These are phyloP conservation scores for Tinea semifulvella DNA, from an alignment of 2,888 invertebrate species.

Conservation along the genomic window DNA sequence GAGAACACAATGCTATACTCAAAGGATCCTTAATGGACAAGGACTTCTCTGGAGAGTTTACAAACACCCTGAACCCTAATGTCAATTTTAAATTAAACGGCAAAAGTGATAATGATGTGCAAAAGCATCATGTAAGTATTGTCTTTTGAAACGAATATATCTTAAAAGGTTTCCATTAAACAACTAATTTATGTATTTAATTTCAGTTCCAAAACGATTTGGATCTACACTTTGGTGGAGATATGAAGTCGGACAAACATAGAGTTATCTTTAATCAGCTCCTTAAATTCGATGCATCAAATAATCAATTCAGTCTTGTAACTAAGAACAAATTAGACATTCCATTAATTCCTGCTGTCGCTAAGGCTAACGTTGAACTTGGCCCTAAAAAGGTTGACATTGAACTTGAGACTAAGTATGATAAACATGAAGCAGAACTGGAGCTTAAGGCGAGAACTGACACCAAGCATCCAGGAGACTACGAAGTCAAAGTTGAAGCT, in stretches of 20 bases:
- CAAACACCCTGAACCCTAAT: constrained; percentile 68
- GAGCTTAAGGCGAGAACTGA: constrained; percentile 64
- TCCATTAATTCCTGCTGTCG: constrained; percentile 39
- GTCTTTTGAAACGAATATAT: no score
- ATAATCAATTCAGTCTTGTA: constrained; percentile 51
- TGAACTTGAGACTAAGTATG: constrained; percentile 65
- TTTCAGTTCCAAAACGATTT: constrained; percentile 46
- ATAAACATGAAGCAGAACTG: constrained; percentile 68
- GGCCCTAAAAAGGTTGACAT: constrained; percentile 65
- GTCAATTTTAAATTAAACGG: constrained; percentile 69
- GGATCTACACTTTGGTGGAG: constrained; percentile 69
- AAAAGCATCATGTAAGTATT: constrained; percentile 5
- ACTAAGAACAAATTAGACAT: constrained; percentile 20
- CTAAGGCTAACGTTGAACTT: constrained; percentile 64
- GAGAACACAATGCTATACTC: constrained; percentile 54
- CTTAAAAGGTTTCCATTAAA: neutral
- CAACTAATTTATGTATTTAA: neutral
- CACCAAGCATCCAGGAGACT: constrained; percentile 50
- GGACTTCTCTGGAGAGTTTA: constrained; percentile 56
- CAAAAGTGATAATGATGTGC: constrained; percentile 12
- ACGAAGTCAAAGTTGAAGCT: constrained; percentile 40
- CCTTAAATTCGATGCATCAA: constrained; percentile 40
- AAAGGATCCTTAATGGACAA: constrained; percentile 48
- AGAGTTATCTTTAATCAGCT: constrained; percentile 58
- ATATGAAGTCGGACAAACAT: constrained; percentile 64